Percentiles rank a stretch among this genome's conserved stretches.
Evolutionary conservation across 1,140 invertebrate genomes (phyloP).

Genomic region (Drosophila auraria): DNA sequence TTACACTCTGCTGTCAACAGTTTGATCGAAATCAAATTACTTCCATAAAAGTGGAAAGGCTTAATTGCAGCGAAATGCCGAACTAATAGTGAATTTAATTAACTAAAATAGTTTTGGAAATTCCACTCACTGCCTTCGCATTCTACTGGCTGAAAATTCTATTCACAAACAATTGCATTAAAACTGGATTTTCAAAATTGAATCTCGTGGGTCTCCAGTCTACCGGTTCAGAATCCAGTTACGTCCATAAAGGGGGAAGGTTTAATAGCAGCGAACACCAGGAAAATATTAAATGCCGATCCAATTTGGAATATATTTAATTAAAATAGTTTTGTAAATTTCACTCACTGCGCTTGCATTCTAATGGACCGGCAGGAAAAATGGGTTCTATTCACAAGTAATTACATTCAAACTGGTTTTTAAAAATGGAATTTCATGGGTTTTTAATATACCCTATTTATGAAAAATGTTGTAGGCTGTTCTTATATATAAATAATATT

Average conservation of each 20-base stretch:
- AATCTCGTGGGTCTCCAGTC: neutral
- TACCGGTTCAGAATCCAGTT: conserved; percentile 14
- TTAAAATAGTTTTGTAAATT: neutral
- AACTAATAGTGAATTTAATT: neutral
- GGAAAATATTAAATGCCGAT: neutral
- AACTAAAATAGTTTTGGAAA: neutral
- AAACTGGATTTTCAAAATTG: neutral
- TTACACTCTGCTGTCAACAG: conserved; percentile 39
- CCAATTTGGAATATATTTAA: neutral
- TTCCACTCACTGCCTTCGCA: neutral
- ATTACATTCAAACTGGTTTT: neutral
- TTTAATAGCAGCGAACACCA: neutral
- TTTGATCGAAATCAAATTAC: conserved; percentile 32
- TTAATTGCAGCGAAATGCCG: neutral
- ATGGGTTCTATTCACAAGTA: neutral
- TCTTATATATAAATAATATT: no score
- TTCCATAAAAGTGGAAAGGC: neutral
- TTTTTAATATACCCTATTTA: neutral
- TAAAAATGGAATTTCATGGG: neutral
- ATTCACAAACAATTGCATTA: neutral
- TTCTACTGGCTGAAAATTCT: neutral
- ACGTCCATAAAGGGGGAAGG: conserved; percentile 1
- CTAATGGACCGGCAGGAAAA: neutral
- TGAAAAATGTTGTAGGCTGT: no score
- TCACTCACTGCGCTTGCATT: neutral